Conservation (phyloP, 2,888 invertebrate genomes). For the Antheraea yamamai region DNA sequence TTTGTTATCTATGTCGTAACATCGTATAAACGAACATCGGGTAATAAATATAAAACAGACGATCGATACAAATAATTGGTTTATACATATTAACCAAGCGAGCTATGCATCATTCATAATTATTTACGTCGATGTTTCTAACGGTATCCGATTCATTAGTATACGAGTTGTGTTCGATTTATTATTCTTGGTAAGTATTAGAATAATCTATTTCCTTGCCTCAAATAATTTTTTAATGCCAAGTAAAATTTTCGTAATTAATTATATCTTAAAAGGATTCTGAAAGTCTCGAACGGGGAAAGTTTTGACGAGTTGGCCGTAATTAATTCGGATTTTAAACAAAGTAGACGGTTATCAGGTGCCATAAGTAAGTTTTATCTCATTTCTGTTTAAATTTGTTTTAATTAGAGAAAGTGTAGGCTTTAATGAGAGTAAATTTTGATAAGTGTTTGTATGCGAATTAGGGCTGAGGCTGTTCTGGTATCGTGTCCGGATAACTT, state of each 20-base stretch:
- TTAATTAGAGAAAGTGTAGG: not conserved
- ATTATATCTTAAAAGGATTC: slow-evolving; percentile 47
- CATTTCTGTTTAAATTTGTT: slow-evolving; percentile 19
- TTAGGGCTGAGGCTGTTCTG: too few species aligned
- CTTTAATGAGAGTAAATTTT: not conserved
- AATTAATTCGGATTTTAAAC: slow-evolving; percentile 32
- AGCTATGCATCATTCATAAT: slow-evolving; percentile 11
- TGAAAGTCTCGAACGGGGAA: slow-evolving; percentile 44
- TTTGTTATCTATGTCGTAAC: not conserved
- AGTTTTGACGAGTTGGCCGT: slow-evolving; percentile 45
- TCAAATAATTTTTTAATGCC: slow-evolving; percentile 34
- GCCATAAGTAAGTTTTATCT: slow-evolving; percentile 18
- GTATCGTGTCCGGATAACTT: too few species aligned
- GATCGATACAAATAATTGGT: not conserved
- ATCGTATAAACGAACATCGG: not conserved
- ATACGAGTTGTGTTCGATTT: slow-evolving; percentile 13
- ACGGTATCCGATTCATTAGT: slow-evolving; percentile 9
- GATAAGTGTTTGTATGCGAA: too few species aligned
- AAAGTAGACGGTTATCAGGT: slow-evolving; percentile 23
- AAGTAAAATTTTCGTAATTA: slow-evolving; percentile 50
- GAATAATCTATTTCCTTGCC: slow-evolving; percentile 22
- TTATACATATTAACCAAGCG: slow-evolving; percentile 8
- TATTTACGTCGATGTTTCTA: slow-evolving; percentile 4
- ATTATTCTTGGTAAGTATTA: slow-evolving; percentile 15
- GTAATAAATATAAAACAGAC: slow-evolving; percentile 1